A percentile compares a stretch with the other conserved stretches of the same genome.
Conservation (phyloP, 2,797 vertebrate genomes). For the Ficedula albicollis region DNA sequence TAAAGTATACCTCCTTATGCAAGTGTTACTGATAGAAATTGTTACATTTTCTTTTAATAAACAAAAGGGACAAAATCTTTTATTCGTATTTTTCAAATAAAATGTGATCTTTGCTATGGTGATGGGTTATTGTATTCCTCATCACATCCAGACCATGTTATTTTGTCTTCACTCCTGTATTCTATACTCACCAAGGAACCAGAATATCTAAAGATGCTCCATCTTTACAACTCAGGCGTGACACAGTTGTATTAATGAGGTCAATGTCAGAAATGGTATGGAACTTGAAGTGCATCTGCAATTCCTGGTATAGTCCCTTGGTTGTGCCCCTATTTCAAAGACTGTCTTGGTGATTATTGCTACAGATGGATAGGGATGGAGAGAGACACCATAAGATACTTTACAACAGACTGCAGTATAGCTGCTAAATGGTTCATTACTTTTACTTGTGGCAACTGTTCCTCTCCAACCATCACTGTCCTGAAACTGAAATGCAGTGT, state of each 20-base stretch:
- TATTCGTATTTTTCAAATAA: slow-evolving; percentile 61
- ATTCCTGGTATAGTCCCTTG: background rate
- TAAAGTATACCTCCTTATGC: slow-evolving; percentile 67
- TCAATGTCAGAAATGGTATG: background rate
- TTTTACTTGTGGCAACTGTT: background rate
- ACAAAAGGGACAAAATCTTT: slow-evolving; percentile 51
- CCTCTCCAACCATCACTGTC: background rate
- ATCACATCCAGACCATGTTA: background rate
- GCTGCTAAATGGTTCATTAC: slow-evolving; percentile 29
- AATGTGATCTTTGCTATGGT: slow-evolving; percentile 39
- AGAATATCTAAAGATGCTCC: background rate
- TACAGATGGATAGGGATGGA: background rate
- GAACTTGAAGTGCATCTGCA: background rate
- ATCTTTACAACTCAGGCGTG: background rate
- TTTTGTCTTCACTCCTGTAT: background rate
- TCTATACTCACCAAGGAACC: background rate
- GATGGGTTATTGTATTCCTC: slow-evolving; percentile 39
- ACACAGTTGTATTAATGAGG: background rate
- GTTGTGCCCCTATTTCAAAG: background rate
- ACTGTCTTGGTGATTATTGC: background rate
- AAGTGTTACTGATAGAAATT: slow-evolving; percentile 60
- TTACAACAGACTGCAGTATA: background rate
- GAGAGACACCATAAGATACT: background rate
- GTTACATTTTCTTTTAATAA: slow-evolving; percentile 71
- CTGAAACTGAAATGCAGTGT: background rate